These are phyloP conservation scores for Chionodraco myersi DNA, from an alignment of 2,113 vertebrate genomes.

Conservation along the genomic window DNA sequence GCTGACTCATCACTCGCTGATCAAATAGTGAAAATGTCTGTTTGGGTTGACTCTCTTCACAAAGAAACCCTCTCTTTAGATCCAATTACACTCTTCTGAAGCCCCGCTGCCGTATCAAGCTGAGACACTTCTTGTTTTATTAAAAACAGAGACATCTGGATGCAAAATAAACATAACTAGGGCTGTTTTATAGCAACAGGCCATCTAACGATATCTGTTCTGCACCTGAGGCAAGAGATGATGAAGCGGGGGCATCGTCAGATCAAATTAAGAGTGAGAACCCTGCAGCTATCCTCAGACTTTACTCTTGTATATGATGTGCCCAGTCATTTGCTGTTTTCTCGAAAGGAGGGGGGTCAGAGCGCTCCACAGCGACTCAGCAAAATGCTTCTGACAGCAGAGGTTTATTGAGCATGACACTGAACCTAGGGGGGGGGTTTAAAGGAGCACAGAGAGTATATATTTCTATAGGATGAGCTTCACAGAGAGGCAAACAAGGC, in stretches of 20 bases:
- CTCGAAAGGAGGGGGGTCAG: constrained; percentile 23
- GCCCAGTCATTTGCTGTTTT: constrained; percentile 20
- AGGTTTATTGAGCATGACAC: constrained; percentile 66
- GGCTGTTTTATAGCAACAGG: constrained; percentile 10
- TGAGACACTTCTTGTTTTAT: constrained; percentile 36
- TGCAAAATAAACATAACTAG: not conserved
- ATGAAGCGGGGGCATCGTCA: constrained; percentile 33
- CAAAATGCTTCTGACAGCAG: constrained; percentile 66
- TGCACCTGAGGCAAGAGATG: constrained; percentile 16
- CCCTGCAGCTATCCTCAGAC: constrained; percentile 32
- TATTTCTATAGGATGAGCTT: constrained; percentile 7
- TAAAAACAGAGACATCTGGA: constrained; percentile 16
- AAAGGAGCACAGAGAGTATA: constrained; percentile 19
- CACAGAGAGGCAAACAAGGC: not conserved
- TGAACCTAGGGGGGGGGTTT: constrained; percentile 34
- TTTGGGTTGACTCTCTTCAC: not conserved
- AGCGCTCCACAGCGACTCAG: constrained; percentile 36
- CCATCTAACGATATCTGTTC: not conserved
- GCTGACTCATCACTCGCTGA: constrained; percentile 30
- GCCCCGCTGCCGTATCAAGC: constrained; percentile 1
- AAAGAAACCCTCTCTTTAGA: constrained; percentile 7
- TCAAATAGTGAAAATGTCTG: not conserved
- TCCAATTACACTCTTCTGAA: constrained; percentile 11
- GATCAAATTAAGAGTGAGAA: constrained; percentile 45
- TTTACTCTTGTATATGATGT: constrained; percentile 37